Evolutionary conservation across 2,797 vertebrate species (phyloP), one percentile per base, ranked within the genome.

Genomic region (Garrulus glandarius): DNA sequence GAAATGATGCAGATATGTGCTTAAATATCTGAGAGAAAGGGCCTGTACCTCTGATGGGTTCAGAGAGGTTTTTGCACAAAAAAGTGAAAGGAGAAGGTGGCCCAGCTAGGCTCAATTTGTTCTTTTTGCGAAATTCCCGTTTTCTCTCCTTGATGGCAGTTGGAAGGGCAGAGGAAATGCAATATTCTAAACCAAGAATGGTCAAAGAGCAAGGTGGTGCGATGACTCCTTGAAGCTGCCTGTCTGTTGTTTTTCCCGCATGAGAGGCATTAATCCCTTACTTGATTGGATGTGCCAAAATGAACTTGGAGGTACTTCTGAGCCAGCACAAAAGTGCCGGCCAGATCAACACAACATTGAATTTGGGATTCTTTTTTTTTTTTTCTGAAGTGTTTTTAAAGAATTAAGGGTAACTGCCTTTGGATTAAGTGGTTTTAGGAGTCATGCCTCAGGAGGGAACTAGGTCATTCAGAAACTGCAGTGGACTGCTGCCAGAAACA

Each of bases 381-480:
- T 39, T 55, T 11, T 2, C 1, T 14, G 6, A 89, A 82, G 22
- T 69, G 32, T 74, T 92, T 94, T 74, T 67, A 49, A 89, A 87
- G 64, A 84, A 56, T 24, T 67, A 84, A 89, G 44, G 52, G 64
- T 89, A 68, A 49, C 70, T 82, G 80, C 63, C 9, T 86, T 91
- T 92, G 84, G 75, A 91, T 92, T 72, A 87, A 91, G 76, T 78
- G 52, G 47, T 39, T 86, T 93, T 79, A 87, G 83, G 41, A 95
- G 75, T 89, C 85, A 74, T 94, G 74, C n/a, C 46, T 82, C 67
- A 37, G 63, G 83, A 46, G 43, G 46, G 49, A 93, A 76, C 43
- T 43, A 59, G 63, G 83, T 90, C 68, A 74, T 90, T 70, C 56
- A 84, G 85, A 90, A 95, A 77, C 61, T 80, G 63, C 49, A 50